These are phyloP conservation scores for Microtus ochrogaster DNA, from an alignment of 2,113 vertebrate species.

Conservation along the genomic window DNA sequence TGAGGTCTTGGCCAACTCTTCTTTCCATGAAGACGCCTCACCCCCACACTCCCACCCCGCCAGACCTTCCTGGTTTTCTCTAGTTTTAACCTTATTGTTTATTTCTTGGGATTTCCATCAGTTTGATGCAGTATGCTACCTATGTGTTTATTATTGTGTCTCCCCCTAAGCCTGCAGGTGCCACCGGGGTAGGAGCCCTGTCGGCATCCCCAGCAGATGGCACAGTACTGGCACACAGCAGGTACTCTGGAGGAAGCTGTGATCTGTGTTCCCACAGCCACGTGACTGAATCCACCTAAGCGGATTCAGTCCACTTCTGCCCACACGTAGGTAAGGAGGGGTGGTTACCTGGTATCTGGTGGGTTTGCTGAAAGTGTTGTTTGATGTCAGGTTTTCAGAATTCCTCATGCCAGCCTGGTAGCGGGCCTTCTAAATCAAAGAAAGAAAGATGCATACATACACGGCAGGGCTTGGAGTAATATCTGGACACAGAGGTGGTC, in stretches of 20 bases:
- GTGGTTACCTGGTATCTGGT: constrained; percentile 95
- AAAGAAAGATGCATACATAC: background rate
- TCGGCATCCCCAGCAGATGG: too few species aligned
- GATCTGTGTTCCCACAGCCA: background rate
- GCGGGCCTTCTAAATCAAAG: constrained; percentile 89
- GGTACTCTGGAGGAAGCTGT: background rate
- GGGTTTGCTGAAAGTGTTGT: constrained; percentile 93
- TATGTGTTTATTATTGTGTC: background rate
- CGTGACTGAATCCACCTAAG: background rate
- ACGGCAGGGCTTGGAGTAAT: background rate
- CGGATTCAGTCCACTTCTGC: background rate
- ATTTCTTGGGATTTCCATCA: background rate
- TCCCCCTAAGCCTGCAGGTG: background rate
- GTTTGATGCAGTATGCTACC: background rate
- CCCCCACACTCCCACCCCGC: background rate
- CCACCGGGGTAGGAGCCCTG: background rate
- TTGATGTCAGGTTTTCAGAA: constrained; percentile 90
- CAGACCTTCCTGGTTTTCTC: background rate
- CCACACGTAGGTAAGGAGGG: background rate
- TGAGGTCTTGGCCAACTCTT: background rate
- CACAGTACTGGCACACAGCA: background rate
- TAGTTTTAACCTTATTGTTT: background rate
- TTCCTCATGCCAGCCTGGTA: constrained; percentile 89
- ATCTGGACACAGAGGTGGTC: too few species aligned
- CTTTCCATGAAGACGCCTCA: background rate